Conservation (phyloP, 2,888 invertebrate species). For the Cephus pygmeus region DNA sequence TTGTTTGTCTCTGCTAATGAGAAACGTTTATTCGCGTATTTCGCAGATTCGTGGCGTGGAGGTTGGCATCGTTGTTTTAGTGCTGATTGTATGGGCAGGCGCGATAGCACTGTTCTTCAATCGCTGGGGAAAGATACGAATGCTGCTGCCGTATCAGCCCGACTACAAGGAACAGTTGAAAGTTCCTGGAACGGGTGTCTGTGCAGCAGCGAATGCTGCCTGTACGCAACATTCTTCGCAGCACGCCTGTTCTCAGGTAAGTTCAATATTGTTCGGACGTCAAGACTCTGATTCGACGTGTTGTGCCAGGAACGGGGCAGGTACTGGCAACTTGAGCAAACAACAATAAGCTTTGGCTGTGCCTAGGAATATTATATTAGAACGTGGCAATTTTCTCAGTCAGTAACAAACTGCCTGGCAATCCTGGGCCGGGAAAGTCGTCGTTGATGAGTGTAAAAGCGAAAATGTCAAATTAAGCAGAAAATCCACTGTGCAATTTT, state of each 20-base stretch:
- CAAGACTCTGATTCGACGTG: background rate
- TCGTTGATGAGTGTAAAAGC: background rate
- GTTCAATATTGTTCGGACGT: background rate
- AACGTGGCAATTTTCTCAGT: too few species aligned
- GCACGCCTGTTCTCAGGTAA: slow-evolving; percentile 74
- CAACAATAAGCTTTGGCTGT: too few species aligned
- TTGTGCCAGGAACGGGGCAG: too few species aligned
- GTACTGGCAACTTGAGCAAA: too few species aligned
- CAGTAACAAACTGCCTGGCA: too few species aligned
- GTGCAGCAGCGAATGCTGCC: slow-evolving; percentile 71
- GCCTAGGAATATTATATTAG: too few species aligned
- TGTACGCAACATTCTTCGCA: slow-evolving; percentile 71
- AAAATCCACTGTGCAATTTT: too few species aligned
- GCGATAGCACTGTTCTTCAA: slow-evolving; percentile 93
- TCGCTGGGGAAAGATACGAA: slow-evolving; percentile 94
- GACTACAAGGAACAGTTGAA: slow-evolving; percentile 92
- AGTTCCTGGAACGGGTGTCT: slow-evolving; percentile 79
- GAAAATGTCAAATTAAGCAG: background rate
- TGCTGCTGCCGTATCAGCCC: slow-evolving; percentile 91
- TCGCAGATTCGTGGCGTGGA: slow-evolving; percentile 87
- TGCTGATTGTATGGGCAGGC: slow-evolving; percentile 87
- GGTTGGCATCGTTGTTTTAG: slow-evolving; percentile 88
- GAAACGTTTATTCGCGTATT: slow-evolving; percentile 32
- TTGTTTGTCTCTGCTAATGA: too few species aligned
- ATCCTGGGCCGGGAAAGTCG: too few species aligned